Evolutionary conservation across 2,888 invertebrate genomes (phyloP).

Genomic region (Biston stratarius): DNA sequence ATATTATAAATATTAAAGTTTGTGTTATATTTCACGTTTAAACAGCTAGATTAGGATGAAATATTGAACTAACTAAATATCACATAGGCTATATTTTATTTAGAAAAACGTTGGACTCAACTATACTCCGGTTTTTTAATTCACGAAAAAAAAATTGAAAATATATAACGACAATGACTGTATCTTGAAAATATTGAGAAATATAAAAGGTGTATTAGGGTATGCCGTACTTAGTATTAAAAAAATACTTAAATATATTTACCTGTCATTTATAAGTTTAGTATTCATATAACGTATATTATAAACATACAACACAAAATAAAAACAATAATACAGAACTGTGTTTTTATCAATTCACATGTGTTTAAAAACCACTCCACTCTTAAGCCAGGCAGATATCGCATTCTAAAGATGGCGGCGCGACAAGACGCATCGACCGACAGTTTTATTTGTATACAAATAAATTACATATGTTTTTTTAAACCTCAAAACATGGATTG

Average conservation of each 20-base stretch:
- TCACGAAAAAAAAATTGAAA: no score
- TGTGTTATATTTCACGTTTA: no score
- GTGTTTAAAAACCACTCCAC: slow-evolving; percentile 2
- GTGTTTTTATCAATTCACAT: neutral
- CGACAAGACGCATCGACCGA: neutral
- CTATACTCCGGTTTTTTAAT: no score
- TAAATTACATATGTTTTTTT: no score
- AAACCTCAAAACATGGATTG: no score
- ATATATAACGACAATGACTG: neutral
- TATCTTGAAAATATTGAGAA: neutral
- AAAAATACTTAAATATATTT: neutral
- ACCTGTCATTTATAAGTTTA: neutral
- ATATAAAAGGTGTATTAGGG: neutral
- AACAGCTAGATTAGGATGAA: no score
- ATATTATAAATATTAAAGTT: no score
- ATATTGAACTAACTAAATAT: no score
- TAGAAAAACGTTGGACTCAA: no score
- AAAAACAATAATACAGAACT: neutral
- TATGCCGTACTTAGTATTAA: neutral
- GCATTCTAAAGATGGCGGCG: neutral
- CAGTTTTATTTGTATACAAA: neutral
- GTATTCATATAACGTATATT: no score
- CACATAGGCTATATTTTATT: no score
- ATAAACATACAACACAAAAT: neutral
- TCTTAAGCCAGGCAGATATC: slow-evolving; percentile 7